These are phyloP conservation scores for Cichlasoma orientale DNA, from an alignment of 2,797 vertebrate genomes.

Conservation along the genomic window DNA sequence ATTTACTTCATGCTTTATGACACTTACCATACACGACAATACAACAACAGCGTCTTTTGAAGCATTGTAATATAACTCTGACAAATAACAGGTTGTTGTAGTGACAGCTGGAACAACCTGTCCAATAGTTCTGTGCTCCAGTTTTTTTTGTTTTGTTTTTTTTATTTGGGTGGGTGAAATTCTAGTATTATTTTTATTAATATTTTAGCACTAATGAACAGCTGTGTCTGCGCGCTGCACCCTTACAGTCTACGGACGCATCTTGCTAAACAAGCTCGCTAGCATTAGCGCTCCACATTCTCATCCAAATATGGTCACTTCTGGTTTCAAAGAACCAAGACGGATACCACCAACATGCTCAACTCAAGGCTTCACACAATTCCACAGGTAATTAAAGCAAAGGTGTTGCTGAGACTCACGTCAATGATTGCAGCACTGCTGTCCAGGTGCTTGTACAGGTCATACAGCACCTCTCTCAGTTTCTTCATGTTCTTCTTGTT, in stretches of 20 bases:
- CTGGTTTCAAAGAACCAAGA: not conserved
- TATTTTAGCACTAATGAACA: not conserved
- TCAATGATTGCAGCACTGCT: conserved; percentile 96
- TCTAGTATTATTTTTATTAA: not conserved
- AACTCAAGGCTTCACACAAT: not conserved
- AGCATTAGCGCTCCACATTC: not conserved
- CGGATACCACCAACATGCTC: not conserved
- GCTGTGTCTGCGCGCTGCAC: not conserved
- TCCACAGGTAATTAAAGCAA: not conserved
- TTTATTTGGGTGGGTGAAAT: too few species aligned
- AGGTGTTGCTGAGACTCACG: conserved; percentile 77
- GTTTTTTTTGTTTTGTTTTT: too few species aligned
- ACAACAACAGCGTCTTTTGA: not conserved
- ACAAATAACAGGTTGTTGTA: too few species aligned
- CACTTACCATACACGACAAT: not conserved
- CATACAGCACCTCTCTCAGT: conserved; percentile 92
- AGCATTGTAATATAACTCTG: too few species aligned
- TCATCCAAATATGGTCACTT: not conserved
- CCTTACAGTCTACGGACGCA: not conserved
- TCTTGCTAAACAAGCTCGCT: not conserved
- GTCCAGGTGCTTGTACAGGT: conserved; percentile 96
- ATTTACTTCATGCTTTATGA: not conserved
- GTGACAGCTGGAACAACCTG: too few species aligned
- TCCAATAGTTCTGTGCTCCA: too few species aligned
- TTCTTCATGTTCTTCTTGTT: conserved; percentile 99